Conservation (phyloP, 1,140 invertebrate species). For the Macrotrachela quadricornifera region DNA sequence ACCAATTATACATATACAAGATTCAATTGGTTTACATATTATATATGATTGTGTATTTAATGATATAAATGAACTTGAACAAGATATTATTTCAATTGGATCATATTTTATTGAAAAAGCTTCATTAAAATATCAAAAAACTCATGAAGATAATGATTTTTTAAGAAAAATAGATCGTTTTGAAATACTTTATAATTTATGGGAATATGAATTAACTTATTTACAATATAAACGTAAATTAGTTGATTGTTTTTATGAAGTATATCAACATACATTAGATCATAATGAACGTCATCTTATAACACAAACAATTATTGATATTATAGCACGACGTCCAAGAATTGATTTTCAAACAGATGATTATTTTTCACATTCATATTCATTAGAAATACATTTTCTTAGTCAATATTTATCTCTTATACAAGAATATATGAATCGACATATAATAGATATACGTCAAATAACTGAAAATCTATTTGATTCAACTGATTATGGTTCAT, state of each 20-base stretch:
- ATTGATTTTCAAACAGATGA: constrained; percentile 17
- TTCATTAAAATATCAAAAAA: too few species aligned
- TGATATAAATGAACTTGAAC: constrained; percentile 14
- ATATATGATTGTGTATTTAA: constrained; percentile 25
- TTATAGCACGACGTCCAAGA: constrained; percentile 22
- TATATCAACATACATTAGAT: constrained; percentile 28
- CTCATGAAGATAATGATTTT: too few species aligned
- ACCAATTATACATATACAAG: constrained; percentile 20
- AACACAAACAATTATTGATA: constrained; percentile 24
- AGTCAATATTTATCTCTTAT: constrained; percentile 17
- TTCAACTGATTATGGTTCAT: not conserved
- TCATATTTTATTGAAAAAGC: too few species aligned
- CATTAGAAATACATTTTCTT: constrained; percentile 20
- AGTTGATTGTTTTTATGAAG: constrained; percentile 27
- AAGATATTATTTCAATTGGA: too few species aligned
- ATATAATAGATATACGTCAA: constrained; percentile 12
- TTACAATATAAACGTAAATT: constrained; percentile 23
- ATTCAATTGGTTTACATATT: constrained; percentile 25
- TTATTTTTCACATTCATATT: constrained; percentile 23
- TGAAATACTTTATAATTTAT: constrained; percentile 18
- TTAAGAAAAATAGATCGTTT: constrained; percentile 20
- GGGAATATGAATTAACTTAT: constrained; percentile 16
- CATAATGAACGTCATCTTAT: constrained; percentile 22
- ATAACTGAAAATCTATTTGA: constrained; percentile 9
- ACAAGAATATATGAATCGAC: constrained; percentile 18